Percentiles rank a stretch among this genome's conserved stretches.
phyloP scores from a whole-genome alignment of 2,113 vertebrate species.

The Pampusana beccarii region DNA sequence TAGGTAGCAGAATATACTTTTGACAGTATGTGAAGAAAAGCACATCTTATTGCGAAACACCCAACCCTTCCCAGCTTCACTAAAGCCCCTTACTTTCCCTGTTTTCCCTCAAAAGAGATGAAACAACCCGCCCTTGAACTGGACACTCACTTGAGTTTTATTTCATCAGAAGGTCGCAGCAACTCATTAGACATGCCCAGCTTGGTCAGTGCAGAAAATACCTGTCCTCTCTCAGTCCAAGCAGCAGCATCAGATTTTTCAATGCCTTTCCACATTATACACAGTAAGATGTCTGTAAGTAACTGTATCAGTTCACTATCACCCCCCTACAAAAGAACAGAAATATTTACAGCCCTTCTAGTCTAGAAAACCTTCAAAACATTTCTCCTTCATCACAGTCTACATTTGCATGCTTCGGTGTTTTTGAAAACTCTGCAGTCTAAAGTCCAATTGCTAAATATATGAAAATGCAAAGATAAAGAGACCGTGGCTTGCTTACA shows the following conservation, averaged over 20 bases:
- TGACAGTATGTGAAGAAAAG: background rate
- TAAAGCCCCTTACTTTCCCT: background rate
- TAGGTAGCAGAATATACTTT: background rate
- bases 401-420: background rate
- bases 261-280: constrained; percentile 92
- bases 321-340: constrained; percentile 69
- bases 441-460: background rate
- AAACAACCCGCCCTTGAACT: background rate
- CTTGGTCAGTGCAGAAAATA: constrained; percentile 94
- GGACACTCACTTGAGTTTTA: constrained; percentile 88
- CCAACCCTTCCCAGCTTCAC: background rate
- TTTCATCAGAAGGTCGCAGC: constrained; percentile 88
- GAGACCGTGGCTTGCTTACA: background rate
- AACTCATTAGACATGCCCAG: constrained; percentile 88
- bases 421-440: background rate
- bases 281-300: constrained; percentile 87
- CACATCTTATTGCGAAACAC: background rate
- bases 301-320: constrained; percentile 89
- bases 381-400: background rate
- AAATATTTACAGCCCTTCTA: background rate
- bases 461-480: background rate
- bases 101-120: background rate
- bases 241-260: constrained; percentile 91
- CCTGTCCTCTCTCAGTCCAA: constrained; percentile 94
- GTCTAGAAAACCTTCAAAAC: background rate